A percentile compares a stretch with the other conserved stretches of the same genome.
Evolutionary conservation across 23 tunicate species (phyloP).

Genomic region (Ascidia mentula): DNA sequence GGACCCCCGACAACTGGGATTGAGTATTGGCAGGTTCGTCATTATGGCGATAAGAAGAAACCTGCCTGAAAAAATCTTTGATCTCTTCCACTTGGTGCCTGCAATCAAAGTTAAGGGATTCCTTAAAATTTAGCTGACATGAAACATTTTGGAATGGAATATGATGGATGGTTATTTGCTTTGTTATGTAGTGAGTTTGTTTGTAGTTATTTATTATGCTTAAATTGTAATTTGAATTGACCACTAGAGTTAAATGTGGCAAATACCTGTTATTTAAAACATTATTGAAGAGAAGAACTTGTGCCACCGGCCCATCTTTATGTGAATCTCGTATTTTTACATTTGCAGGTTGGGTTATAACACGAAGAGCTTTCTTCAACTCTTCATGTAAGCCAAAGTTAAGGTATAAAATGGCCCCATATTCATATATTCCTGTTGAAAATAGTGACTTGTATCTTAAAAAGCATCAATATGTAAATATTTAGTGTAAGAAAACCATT

Average conservation of each 20-base stretch:
- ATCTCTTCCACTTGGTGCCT: slow-evolving; percentile 44
- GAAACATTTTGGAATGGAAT: too few relatives aligned
- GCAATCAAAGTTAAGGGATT: neutral
- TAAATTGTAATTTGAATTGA: too few relatives aligned
- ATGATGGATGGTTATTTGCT: too few relatives aligned
- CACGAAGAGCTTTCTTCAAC: slow-evolving; percentile 46
- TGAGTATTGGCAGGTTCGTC: neutral
- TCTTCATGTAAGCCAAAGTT: slow-evolving; percentile 19
- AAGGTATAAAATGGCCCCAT: too few relatives aligned
- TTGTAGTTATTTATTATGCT: too few relatives aligned
- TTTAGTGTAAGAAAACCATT: too few relatives aligned
- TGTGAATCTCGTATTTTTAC: slow-evolving; percentile 46
- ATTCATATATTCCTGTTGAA: too few relatives aligned
- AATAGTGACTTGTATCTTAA: too few relatives aligned
- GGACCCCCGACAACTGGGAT: slow-evolving; percentile 16
- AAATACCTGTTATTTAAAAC: slow-evolving; percentile 7
- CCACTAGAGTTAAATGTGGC: too few relatives aligned
- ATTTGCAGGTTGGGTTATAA: slow-evolving; percentile 52
- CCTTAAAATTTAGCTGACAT: neutral
- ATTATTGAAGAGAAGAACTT: slow-evolving; percentile 72
- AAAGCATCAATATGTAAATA: too few relatives aligned
- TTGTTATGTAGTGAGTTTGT: neutral
- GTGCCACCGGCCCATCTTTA: slow-evolving; percentile 84
- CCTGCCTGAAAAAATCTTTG: slow-evolving; percentile 39
- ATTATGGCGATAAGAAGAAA: neutral